Conservation (phyloP, 2,113 vertebrate genomes). For the Felis catus region DNA sequence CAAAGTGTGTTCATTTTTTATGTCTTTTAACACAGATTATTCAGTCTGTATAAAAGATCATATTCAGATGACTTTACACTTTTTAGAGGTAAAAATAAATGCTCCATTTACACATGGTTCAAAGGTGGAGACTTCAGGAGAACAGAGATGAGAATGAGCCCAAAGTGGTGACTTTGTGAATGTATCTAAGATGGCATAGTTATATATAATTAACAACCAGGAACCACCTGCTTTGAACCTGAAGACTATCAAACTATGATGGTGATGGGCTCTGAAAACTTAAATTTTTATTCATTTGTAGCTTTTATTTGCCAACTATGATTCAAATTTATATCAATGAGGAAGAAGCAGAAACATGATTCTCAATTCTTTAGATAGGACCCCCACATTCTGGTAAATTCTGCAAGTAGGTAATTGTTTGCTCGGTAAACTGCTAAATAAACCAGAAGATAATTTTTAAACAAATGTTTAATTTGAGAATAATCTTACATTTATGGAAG, state of each 20-base stretch:
- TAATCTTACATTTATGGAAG: constrained; percentile 15
- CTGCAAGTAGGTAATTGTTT: background rate
- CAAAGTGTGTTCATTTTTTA: background rate
- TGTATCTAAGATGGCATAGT: constrained; percentile 51
- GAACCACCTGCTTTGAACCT: constrained; percentile 48
- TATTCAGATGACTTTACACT: constrained; percentile 66
- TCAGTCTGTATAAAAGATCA: constrained; percentile 57
- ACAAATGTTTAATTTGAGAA: background rate
- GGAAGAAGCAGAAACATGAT: background rate
- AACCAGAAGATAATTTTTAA: background rate
- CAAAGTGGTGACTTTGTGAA: constrained; percentile 55
- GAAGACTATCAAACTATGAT: constrained; percentile 33
- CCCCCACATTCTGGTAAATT: background rate
- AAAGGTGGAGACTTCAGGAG: constrained; percentile 61
- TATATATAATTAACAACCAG: constrained; percentile 35
- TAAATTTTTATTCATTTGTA: constrained; percentile 22
- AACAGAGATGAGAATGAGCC: constrained; percentile 53
- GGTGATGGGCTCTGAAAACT: background rate
- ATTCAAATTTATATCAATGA: background rate
- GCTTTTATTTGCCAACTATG: background rate
- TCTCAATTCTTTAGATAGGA: background rate
- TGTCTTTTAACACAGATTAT: constrained; percentile 18
- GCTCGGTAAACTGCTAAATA: background rate
- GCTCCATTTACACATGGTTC: constrained; percentile 72
- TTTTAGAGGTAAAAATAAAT: constrained; percentile 77